Evolutionary conservation across 2,888 invertebrate species (phyloP), one percentile per base, ranked within the genome.

Genomic region (Athalia cordata): DNA sequence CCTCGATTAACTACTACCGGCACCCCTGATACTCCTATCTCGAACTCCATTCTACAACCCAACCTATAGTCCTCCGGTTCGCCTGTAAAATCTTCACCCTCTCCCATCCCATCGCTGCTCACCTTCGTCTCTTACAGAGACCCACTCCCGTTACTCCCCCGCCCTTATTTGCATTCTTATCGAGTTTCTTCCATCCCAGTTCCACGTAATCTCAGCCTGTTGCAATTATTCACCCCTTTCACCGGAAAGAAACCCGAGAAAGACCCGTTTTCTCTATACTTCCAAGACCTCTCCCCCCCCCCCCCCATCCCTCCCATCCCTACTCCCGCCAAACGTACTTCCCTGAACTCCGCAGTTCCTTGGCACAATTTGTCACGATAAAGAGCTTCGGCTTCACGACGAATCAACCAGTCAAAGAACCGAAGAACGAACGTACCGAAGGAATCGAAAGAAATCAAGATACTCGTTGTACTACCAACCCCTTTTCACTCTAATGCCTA

Each of bases 201-300:
- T 13, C 50, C 79, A 64, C 80, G 81, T 80, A 83, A 86, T 86
- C 83, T 84, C 78, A 62, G 83, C 84, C 85, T 83, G 86, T 87
- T 87, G 85, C 86, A 87, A 87, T 88, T 87, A 87, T 86, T 85
- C 86, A 84, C 81, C 85, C 86, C 83, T 85, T 86, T 81, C 76
- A 50, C 75, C 68, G 64, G 78, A 79, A 80, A 75, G 79, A 81
- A 81, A 78, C 77, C 74, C 68, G 78, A 65, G 57, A 79, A 78
- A 77, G 80, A 80, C 77, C 61, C 29, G 29, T 29, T 29, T 29
- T 29, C 29, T 29, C 29, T 29, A 29, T 29, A 29, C 29, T 2
- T 29, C 29, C 29, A 29, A 29, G 29, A 29, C 29, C 29, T 29
- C 29, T 2, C 29, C 29, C 29, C 29, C 29, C 2, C 61, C n/a